Evolutionary conservation across 2,113 vertebrate genomes (phyloP), one percentile per base, ranked within the genome.

Genomic region (Eretmochelys imbricata): DNA sequence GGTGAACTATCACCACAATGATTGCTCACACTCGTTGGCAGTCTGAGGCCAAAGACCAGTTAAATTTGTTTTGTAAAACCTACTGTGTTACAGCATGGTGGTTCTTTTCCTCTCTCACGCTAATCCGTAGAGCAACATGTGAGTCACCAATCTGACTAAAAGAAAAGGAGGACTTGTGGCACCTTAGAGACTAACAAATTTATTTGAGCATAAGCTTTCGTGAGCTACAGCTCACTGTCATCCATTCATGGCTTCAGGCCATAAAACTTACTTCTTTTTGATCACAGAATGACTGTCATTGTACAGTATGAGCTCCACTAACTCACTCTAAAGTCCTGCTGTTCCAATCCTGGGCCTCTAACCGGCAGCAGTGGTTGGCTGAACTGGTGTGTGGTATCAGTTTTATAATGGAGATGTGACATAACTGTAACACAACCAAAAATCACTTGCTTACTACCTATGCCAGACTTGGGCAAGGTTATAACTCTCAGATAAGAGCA

Each of bases 221-320:
- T 42, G 42, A 42, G 42, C 42, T 42, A 42, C 42, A 42, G 42
- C 42, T 42, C 42, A 42, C 42, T 69, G 31, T 69, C 17, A 4
- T 17, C 62, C 35, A 69, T 69, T 35, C n/a, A 19, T 69, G 72
- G 72, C 22, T 75, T 38, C 19, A 25, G 19, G 22, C 72, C 72
- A 75, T 75, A 75, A 75, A 75, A 1, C 13, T 87, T 48, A 27
- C 24, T 75, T 20, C 50, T 89, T 57, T 84, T 51, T 87, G n/a
- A 11, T 65, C 91, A n/a, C 50, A 80, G 54, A 92, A 19, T 25
- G 5, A 1, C 27, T 42, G 6, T 81, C 89, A 29, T 5, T 84
- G 0, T 10, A 0, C 55, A 59, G 49, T 1, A 2, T 38, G 31
- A 27, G 4, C 24, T 4, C n/a, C 59, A 0, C 29, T 80, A 81